Evolutionary conservation across 2,113 vertebrate genomes (phyloP).

Genomic region (Pungitius pungitius): DNA sequence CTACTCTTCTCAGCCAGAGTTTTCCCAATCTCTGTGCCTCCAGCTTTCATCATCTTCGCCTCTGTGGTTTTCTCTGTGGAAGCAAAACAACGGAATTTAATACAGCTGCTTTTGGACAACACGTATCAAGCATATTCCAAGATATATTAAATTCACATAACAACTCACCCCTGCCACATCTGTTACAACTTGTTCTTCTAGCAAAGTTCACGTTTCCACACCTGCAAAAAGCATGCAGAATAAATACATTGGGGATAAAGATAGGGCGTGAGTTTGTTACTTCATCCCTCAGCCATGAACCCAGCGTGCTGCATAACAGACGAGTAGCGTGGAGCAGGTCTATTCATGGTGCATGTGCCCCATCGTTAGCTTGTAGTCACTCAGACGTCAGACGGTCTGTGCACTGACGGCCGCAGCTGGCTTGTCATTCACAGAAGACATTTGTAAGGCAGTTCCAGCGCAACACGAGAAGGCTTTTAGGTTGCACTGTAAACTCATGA

Average conservation of each 20-base stretch:
- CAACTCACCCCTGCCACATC: conserved; percentile 91
- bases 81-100: neutral
- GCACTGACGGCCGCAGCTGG: conserved; percentile 19
- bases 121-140: neutral
- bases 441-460: neutral
- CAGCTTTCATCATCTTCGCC: conserved; percentile 99
- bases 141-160: neutral
- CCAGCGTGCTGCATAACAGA: neutral
- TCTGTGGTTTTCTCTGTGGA: conserved; percentile 94
- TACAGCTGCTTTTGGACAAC: neutral
- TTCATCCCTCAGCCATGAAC: neutral
- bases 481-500: neutral
- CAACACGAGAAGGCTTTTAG: conserved; percentile 30
- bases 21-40: conserved; percentile 98
- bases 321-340: too few relatives aligned
- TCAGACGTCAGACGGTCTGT: neutral
- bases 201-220: conserved; percentile 98
- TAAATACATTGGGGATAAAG: neutral
- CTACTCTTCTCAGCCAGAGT: conserved; percentile 97
- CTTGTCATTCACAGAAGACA: conserved; percentile 11
- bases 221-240: conserved; percentile 69
- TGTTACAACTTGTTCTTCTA: conserved; percentile 95
- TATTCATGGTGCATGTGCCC: conserved; percentile 13
- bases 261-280: neutral
- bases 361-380: neutral